phyloP scores from a whole-genome alignment of 2,797 vertebrate species.

The Gymnoscopelus braueri region DNA sequence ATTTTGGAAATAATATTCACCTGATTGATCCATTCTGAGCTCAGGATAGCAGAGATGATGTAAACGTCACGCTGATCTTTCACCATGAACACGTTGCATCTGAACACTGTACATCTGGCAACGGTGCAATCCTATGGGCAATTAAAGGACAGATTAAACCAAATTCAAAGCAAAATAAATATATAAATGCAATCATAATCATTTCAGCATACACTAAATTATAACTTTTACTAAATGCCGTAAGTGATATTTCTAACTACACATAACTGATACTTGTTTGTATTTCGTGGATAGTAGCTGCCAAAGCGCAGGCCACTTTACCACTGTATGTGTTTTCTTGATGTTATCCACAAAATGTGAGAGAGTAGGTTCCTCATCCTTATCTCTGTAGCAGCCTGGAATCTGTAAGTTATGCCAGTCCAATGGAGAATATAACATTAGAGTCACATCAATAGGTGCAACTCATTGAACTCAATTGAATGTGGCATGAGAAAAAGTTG shows the following conservation, averaged over 20 bases:
- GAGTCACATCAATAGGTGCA: neutral
- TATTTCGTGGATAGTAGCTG: no score
- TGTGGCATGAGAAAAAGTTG: neutral
- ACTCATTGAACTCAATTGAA: neutral
- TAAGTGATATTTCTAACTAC: neutral
- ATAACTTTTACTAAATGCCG: neutral
- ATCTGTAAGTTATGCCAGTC: slow-evolving; percentile 58
- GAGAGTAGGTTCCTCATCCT: slow-evolving; percentile 30
- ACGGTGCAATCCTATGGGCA: slow-evolving; percentile 83
- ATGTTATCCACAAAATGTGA: slow-evolving; percentile 59
- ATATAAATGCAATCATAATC: no score
- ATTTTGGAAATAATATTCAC: slow-evolving; percentile 54
- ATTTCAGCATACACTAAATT: neutral
- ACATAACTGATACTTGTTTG: no score
- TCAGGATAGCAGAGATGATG: slow-evolving; percentile 78
- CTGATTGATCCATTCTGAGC: slow-evolving; percentile 83
- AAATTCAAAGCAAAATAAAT: slow-evolving; percentile 4
- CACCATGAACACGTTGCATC: slow-evolving; percentile 65
- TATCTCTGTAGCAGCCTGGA: slow-evolving; percentile 52
- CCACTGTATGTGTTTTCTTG: slow-evolving; percentile 65
- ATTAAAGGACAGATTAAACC: neutral
- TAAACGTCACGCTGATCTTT: slow-evolving; percentile 50
- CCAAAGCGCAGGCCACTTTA: slow-evolving; percentile 33
- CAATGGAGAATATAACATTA: no score
- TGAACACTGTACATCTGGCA: slow-evolving; percentile 77